Percentiles rank a stretch among this genome's conserved stretches.
Evolutionary conservation across 2,113 vertebrate genomes (phyloP).

Genomic region (Phycodurus eques): DNA sequence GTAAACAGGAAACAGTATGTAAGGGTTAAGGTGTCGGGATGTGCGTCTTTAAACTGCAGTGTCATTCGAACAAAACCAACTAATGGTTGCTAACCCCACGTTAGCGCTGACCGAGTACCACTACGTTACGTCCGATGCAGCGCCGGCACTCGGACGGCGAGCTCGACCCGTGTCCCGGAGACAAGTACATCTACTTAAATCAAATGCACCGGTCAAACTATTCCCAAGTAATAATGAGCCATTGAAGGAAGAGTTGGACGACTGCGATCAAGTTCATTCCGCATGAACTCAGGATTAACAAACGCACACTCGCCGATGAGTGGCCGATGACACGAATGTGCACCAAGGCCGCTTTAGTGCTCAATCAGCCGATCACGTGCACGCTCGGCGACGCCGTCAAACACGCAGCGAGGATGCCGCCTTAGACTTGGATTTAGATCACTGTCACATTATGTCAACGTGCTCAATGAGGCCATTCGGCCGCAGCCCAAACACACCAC

Average conservation of each 20-base stretch:
- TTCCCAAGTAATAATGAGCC: slow-evolving; percentile 65
- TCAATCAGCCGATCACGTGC: slow-evolving; percentile 31
- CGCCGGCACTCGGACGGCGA: slow-evolving; percentile 14
- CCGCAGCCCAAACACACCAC: slow-evolving; percentile 31
- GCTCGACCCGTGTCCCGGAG: slow-evolving; percentile 48
- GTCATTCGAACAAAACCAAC: background rate
- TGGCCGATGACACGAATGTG: slow-evolving; percentile 58
- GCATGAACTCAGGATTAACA: slow-evolving; percentile 61
- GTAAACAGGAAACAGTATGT: no score
- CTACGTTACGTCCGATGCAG: slow-evolving; percentile 6
- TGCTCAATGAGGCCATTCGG: slow-evolving; percentile 48
- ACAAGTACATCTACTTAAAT: slow-evolving; percentile 63
- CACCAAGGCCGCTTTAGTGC: slow-evolving; percentile 45
- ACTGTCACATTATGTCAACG: slow-evolving; percentile 59
- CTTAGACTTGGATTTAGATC: slow-evolving; percentile 52
- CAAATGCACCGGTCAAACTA: slow-evolving; percentile 54
- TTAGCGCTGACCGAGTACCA: slow-evolving; percentile 11
- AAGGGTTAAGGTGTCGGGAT: no score
- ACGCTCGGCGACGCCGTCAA: slow-evolving; percentile 20
- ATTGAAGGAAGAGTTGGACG: slow-evolving; percentile 61
- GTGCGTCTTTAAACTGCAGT: background rate
- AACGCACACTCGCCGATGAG: background rate
- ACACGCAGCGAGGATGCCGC: slow-evolving; percentile 18
- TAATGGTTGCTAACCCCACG: background rate
- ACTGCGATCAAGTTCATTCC: slow-evolving; percentile 64